These are phyloP conservation scores for Scomber japonicus DNA, from an alignment of 2,113 vertebrate species.

Conservation along the genomic window DNA sequence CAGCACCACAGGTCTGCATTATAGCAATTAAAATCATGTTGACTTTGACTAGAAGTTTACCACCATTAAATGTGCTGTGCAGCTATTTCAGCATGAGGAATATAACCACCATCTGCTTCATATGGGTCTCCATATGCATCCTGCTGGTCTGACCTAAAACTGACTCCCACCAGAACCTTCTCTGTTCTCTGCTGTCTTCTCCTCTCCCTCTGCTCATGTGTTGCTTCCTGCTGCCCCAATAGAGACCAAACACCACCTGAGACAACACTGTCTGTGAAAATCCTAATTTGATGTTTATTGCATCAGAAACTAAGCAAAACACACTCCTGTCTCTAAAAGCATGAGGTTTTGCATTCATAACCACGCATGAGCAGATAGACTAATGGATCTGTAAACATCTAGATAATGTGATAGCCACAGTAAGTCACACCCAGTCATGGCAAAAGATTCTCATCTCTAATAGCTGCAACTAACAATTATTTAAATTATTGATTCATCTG, in stretches of 20 bases:
- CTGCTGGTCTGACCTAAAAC: conserved; percentile 16
- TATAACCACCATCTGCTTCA: conserved; percentile 33
- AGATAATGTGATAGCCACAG: too few species aligned
- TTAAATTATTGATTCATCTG: too few species aligned
- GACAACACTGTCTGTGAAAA: neutral
- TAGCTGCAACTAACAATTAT: too few species aligned
- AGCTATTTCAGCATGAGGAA: neutral
- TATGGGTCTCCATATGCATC: neutral
- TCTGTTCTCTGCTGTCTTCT: conserved; percentile 38
- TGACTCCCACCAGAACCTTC: conserved; percentile 34
- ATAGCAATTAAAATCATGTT: neutral
- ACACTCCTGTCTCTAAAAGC: too few species aligned
- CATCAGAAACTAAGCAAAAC: too few species aligned
- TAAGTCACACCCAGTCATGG: too few species aligned
- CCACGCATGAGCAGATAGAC: too few species aligned
- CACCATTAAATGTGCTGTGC: neutral
- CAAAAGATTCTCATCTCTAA: too few species aligned
- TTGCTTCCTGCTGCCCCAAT: neutral
- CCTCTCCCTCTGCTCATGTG: neutral
- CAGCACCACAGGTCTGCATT: neutral
- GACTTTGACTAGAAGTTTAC: neutral
- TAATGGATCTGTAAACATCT: too few species aligned
- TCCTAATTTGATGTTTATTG: too few species aligned
- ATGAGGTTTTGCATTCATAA: too few species aligned
- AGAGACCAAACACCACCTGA: conserved; percentile 4